Base-by-base conservation (phyloP, 2,797 vertebrate species). In the Xerus rutilus region DNA sequence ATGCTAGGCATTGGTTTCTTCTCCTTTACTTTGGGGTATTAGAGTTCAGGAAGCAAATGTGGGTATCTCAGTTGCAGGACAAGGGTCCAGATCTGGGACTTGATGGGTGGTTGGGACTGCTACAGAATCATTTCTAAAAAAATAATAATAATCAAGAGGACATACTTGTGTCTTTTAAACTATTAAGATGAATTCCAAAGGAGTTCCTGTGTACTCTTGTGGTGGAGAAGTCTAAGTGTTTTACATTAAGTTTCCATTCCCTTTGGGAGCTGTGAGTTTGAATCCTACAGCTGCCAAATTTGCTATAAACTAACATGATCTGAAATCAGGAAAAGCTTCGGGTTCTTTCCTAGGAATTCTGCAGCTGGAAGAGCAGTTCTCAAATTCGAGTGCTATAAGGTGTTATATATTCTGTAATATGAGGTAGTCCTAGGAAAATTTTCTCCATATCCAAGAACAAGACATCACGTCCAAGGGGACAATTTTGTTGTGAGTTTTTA, bases 201-300 rank as follows among this genome's bases (percentile, higher is more conserved):
- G 0, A 0, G 0, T 0, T 0, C 0, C 0, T 1, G 0, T 0
- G 8, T 0, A 94, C 97, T 96, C 96, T 93, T 89, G 96, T 98
- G 97, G 97, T 96, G 96, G 95, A 97, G 96, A 95, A 96, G 96
- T 97, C 97, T 97, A 97, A 97, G 96, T 3, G 96, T 94, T 93
- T 96, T 97, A 89, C 94, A 96, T 96, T 98, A 96, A 97, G 96
- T 95, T 86, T 96, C 96, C 97, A 97, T 95, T 97, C 93, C 96
- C 97, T 96, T 78, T 74, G 97, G 97, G 20, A 59, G 96, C 43
- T 89, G 91, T 97, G 52, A 52, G 52, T 52, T 17, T 52, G 52
- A 52, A 52, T 52, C 52, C 45, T 6, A 10, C 45, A 47, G 9
- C 45, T 52, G 96, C 54, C 18, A 18, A 21, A 18, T 57, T 18